Evolutionary conservation across 2,797 vertebrate species (phyloP), one percentile per base, ranked within the genome.

Genomic region (Tangara arthus): DNA sequence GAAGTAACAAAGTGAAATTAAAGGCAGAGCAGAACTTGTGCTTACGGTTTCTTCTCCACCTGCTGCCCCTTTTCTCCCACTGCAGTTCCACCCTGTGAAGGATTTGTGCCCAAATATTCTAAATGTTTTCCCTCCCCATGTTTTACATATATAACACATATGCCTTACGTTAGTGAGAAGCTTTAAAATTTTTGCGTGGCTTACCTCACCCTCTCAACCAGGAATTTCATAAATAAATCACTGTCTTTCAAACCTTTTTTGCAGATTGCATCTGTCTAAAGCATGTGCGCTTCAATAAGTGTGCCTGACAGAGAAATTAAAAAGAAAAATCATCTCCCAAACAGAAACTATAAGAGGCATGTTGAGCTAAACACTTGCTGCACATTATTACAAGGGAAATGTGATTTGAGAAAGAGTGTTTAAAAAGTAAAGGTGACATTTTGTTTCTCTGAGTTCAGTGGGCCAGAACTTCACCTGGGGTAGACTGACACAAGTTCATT

Each of bases 231-330:
- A 95, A 96, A 97, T 95, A 97, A 96, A 96, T 97, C 96, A 96
- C 89, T 95, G 94, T 96, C 96, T 94, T 94, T 97, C 96, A 96
- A 95, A 81, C 44, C 76, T 78, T 95, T 84, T 92, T 94, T 95
- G 91, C 92, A 94, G 94, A 94, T 92, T 95, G 82, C 92, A 86
- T 92, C 93, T 95, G 94, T 97, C 94, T 95, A 53, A 86, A 92
- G 76, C 0, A 2, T 94, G 84, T 92, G 95, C 69, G 91, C 96
- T 97, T 95, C 95, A 97, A 86, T 96, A 97, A 95, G 89, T 97
- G 91, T 94, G 95, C 94, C 92, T 97, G 95, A 96, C 96, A 95
- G 92, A 96, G 96, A 96, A 97, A 96, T 97, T 97, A 97, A 95
- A 97, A 96, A 97, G 95, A 97, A 96, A 96, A 97, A 97, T 95